A percentile compares a stretch with the other conserved stretches of the same genome.
phyloP scores from a whole-genome alignment of 2,797 vertebrate species.

The Myotis daubentonii region DNA sequence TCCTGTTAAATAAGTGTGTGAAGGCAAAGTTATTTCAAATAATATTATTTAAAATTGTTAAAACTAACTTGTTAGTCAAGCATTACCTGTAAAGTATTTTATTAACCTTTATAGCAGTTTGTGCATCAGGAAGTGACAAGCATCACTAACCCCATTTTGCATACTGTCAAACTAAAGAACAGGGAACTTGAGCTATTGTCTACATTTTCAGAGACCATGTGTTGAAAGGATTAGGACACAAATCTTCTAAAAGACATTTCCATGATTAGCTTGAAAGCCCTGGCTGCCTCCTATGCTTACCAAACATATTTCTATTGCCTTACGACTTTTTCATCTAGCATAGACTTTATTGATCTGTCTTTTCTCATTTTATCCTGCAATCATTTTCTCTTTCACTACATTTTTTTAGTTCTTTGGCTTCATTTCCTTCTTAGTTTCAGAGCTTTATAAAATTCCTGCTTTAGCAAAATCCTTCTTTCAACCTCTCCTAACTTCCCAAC shows the following conservation, averaged over 20 bases:
- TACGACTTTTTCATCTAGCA: background rate
- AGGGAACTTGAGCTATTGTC: background rate
- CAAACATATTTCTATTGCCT: background rate
- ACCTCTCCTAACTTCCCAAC: background rate
- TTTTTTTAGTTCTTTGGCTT: background rate
- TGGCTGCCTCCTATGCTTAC: background rate
- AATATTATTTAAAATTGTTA: background rate
- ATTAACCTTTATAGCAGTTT: background rate
- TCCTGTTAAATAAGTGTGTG: background rate
- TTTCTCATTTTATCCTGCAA: constrained; percentile 12
- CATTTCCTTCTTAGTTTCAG: background rate
- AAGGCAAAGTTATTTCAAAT: background rate
- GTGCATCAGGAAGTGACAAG: background rate
- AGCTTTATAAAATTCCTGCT: background rate
- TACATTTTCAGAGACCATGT: background rate
- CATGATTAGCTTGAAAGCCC: background rate
- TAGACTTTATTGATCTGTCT: background rate
- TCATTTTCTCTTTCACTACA: background rate
- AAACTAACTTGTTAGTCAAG: background rate
- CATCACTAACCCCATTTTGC: background rate
- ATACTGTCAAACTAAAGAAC: background rate
- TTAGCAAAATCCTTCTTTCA: background rate
- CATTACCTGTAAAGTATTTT: background rate
- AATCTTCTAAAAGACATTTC: background rate
- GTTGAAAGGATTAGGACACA: background rate